phyloP scores from a whole-genome alignment of 2,797 vertebrate genomes.

The Serranus cabrilla region DNA sequence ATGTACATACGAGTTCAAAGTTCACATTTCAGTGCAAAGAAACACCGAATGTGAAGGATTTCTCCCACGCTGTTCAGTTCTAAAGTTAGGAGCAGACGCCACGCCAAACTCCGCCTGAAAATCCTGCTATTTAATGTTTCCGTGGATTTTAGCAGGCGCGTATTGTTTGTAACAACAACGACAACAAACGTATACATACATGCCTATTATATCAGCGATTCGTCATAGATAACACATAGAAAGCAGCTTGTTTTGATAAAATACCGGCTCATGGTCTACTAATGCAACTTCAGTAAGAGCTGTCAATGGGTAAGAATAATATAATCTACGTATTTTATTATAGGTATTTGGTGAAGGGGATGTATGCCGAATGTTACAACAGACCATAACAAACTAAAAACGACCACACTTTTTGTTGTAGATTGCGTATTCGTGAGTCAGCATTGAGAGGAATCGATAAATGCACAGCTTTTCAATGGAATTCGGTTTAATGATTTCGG shows the following conservation, averaged over 20 bases:
- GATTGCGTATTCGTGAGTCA: fast-evolving
- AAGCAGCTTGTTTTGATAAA: fast-evolving
- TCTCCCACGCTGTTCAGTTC: neutral
- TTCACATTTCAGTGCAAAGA: neutral
- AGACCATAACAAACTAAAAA: neutral
- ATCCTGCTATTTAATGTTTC: neutral
- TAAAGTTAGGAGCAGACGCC: neutral
- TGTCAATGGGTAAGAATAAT: fast-evolving
- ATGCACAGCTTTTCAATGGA: neutral
- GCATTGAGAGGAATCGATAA: neutral
- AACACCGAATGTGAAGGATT: neutral
- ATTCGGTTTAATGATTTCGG: neutral
- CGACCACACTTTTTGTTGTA: fast-evolving
- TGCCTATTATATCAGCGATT: fast-evolving
- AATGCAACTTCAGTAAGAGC: neutral
- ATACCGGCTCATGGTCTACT: neutral
- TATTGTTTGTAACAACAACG: fast-evolving
- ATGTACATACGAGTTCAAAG: neutral
- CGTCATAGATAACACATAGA: neutral
- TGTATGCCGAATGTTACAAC: neutral
- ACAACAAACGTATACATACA: fast-evolving
- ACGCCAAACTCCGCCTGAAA: neutral
- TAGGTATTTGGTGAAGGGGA: neutral
- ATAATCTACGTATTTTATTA: neutral
- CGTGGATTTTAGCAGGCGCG: fast-evolving